Conservation (phyloP, 2,888 invertebrate species). For the Smittia sp. region DNA sequence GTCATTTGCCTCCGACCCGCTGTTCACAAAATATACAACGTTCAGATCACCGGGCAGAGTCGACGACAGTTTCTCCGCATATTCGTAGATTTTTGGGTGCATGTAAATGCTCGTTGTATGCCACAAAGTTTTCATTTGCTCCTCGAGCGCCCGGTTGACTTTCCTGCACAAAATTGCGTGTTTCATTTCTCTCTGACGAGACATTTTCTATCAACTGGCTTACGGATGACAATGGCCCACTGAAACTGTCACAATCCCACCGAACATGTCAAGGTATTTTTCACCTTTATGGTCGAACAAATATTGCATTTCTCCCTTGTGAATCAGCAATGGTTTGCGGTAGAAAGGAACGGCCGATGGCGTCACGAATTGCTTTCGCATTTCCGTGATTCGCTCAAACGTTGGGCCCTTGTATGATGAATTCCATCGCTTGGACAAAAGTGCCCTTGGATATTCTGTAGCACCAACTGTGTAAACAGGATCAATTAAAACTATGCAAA, state of each 20-base stretch:
- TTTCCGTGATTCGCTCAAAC: constrained; percentile 58
- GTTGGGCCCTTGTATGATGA: constrained; percentile 56
- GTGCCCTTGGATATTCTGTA: constrained; percentile 22
- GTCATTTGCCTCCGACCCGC: constrained; percentile 97
- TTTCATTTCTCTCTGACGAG: constrained; percentile 45
- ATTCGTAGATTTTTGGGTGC: constrained; percentile 87
- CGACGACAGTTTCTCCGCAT: constrained; percentile 73
- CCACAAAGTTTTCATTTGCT: constrained; percentile 80
- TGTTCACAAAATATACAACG: constrained; percentile 90
- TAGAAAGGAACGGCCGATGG: constrained; percentile 73
- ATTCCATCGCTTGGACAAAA: neutral
- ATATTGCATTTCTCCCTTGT: constrained; percentile 90
- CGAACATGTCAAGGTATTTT: constrained; percentile 92
- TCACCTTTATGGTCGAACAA: constrained; percentile 81
- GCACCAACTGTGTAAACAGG: constrained; percentile 36
- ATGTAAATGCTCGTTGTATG: constrained; percentile 92
- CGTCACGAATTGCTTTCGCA: constrained; percentile 64
- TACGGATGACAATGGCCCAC: constrained; percentile 98
- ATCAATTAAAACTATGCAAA: constrained; percentile 37
- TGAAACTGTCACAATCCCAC: constrained; percentile 94
- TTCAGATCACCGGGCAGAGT: constrained; percentile 85
- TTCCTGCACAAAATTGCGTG: constrained; percentile 60
- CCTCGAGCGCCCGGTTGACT: constrained; percentile 72
- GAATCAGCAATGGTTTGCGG: constrained; percentile 76
- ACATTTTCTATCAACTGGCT: constrained; percentile 52